Base-by-base conservation (phyloP, 1,140 invertebrate species). In the Elysia chlorotica region DNA sequence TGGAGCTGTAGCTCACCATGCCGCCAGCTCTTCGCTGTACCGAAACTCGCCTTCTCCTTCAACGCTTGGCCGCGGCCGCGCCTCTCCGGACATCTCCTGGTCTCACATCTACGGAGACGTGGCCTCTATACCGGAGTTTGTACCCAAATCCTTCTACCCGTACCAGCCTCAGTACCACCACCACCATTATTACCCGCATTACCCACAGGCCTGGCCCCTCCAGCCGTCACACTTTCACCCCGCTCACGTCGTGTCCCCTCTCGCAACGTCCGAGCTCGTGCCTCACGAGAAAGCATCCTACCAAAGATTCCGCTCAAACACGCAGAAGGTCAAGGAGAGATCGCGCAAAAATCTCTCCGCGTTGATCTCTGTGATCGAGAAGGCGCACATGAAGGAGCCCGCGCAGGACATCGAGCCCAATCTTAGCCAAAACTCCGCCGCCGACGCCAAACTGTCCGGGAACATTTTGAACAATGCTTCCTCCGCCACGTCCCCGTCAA, bases 341-440 rank as follows among this genome's bases (percentile, higher is more conserved):
- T 72, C 73, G 35, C 76, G 77, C 19, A 87, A 86, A 73, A 86
- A 87, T 78, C 74, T 87, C 36, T 81, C 81, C 74, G 83, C 83
- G 56, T 81, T 87, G 54, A 80, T 87, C 30, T 83, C 83, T 59
- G 83, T 81, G 1, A 80, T 86, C 38, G 83, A 85, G 71, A 86
- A 87, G 63, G 79, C 81, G 70, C 80, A 85, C 67, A 66, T 69
- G 48, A 85, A 85, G 66, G 80, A 84, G 30, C 41, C 65, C n/a
- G n/a, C n/a, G n/a, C 70, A 61, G 33, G 71, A 77, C 71, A 72
- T 80, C 17, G 75, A 73, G 21, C 71, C 61, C 35, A 84, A 84
- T 48, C 69, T 83, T 2, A 59, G 53, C 33, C 57, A 76, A 38
- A 78, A 75, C 59, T 71, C 67, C 25, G 73, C 38, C 35, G 73